Evolutionary conservation across 2,888 invertebrate genomes (phyloP).

Genomic region (Sinopyrophorus schimmeli): DNA sequence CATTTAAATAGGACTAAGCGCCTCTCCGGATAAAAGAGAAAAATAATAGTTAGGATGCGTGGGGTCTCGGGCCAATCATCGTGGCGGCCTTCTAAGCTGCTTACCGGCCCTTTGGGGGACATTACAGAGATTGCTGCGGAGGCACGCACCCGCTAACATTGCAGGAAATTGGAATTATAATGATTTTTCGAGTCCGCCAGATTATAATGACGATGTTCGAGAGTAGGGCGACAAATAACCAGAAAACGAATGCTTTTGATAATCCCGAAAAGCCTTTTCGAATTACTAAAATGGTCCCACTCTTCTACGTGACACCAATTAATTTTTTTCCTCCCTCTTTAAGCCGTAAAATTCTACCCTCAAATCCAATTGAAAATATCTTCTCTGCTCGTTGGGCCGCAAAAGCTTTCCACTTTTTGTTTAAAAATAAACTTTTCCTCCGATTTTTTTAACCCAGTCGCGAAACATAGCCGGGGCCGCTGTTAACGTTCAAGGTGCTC

Average conservation of each 20-base stretch:
- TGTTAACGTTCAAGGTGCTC: no score
- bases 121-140: conserved; percentile 53
- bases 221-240: conserved; percentile 18
- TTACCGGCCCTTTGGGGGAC: conserved; percentile 51
- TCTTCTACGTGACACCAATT: no score
- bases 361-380: no score
- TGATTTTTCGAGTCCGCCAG: conserved; percentile 36
- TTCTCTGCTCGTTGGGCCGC: no score
- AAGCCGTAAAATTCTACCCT: no score
- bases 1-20: conserved; percentile 50
- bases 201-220: conserved; percentile 31
- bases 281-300: no score
- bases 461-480: no score
- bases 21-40: conserved; percentile 43
- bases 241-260: conserved; percentile 18
- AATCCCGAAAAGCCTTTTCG: conserved; percentile 15
- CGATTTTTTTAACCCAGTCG: no score
- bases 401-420: no score
- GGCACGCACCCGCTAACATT: conserved; percentile 39
- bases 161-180: conserved; percentile 41
- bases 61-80: conserved; percentile 49
- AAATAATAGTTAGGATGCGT: conserved; percentile 45
- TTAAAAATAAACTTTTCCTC: no score
- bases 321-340: no score
- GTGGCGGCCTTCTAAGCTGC: conserved; percentile 49